Base-by-base conservation (phyloP, 2,888 invertebrate genomes). In the Diarsia mendica region DNA sequence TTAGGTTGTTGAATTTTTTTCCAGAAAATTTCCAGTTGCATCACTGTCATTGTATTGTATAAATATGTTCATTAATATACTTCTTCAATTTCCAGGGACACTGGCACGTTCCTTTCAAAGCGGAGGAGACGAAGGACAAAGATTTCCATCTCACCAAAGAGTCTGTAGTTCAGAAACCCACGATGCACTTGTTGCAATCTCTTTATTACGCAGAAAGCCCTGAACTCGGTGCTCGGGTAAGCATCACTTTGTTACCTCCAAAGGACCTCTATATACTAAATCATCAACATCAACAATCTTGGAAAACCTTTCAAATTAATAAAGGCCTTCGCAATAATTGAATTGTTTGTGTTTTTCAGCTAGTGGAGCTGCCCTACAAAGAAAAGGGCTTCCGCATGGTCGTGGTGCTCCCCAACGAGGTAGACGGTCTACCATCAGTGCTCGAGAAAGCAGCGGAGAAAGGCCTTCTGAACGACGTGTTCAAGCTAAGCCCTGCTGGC, bases 341-440 rank as follows among this genome's bases (percentile, higher is more conserved):
- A 69, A 66, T 51, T 74, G 9, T 51, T 68, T 60, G 1, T 67
- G 9, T 63, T 79, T 79, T 74, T 13, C 87, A 94, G 94, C 69
- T 94, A 89, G 72, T 93, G 20, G 94, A 94, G 76, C 88, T 94
- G 13, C 93, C 94, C 0, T 94, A 94, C 87, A 89, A 93, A 83
- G 93, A 93, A 72, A 46, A 3, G 0, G 89, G 90, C 6, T 93
- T 93, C 89, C 93, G 94, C 18, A 94, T 94, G 93, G 88, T 94
- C 9, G 78, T 94, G 1, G 88, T 93, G 4, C 88, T 94, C 10
- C 93, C 94, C 0, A 79, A 93, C 64, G 88, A 91, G 65, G 69
- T 92, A 2, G 91, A 94, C 51, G 94, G 94, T 53, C 90, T 94
- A 20, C 78, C 83, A 23, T 77, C 85, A 53, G 78, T 83, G n/a